These are phyloP conservation scores for Enoplosus armatus DNA, from an alignment of 2,797 vertebrate genomes.

Conservation along the genomic window DNA sequence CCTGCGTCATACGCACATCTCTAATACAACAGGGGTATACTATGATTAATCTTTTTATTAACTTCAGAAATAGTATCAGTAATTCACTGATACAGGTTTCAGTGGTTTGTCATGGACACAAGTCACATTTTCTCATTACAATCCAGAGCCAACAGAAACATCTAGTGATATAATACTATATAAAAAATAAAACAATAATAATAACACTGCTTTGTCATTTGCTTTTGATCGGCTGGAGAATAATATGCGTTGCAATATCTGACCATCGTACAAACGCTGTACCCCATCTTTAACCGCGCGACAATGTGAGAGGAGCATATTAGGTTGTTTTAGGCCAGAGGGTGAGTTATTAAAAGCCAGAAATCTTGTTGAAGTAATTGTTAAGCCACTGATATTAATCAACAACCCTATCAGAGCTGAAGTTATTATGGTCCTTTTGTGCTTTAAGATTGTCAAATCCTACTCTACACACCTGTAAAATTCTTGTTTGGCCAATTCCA, in stretches of 20 bases:
- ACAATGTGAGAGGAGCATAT: not conserved
- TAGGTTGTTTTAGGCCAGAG: not conserved
- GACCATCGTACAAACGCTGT: not conserved
- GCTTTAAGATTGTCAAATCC: not conserved
- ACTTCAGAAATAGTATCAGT: not conserved
- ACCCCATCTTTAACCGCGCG: not conserved
- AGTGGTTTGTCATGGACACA: not conserved
- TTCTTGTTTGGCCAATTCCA: not conserved
- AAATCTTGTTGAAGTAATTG: not conserved
- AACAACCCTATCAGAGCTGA: not conserved
- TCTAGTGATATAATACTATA: not conserved
- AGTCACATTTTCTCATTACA: constrained; percentile 1
- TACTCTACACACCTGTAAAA: not conserved
- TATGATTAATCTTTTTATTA: not conserved
- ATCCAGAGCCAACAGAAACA: constrained; percentile 4
- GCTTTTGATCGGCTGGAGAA: constrained; percentile 8
- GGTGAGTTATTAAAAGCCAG: not conserved
- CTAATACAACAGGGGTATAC: not conserved
- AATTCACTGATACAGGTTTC: not conserved
- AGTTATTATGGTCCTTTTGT: not conserved
- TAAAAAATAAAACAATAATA: not conserved
- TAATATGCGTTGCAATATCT: not conserved
- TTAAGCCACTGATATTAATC: not conserved
- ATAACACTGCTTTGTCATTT: not conserved
- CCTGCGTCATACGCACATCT: not conserved